Base-by-base conservation (phyloP, 2,113 vertebrate genomes). In the Percina caprodes region DNA sequence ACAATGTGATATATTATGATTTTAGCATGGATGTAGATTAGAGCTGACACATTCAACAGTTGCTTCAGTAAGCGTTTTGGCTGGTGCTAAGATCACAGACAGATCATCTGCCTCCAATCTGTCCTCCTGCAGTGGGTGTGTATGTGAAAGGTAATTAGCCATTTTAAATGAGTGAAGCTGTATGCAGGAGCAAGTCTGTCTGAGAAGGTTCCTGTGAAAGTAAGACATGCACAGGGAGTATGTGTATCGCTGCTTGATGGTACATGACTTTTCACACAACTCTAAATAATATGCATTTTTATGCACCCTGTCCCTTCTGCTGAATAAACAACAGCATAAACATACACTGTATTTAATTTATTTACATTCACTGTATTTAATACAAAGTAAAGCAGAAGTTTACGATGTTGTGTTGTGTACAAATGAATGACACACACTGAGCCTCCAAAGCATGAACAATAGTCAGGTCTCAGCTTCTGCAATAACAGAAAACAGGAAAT, bases 21-120 rank as follows among this genome's bases (percentile, higher is more conserved):
- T 52, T 82, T 70, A 60, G 74, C 75, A 77, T 26, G 39, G 62
- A 84, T 2, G 16, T 51, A 33, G 13, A 71, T 79, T 46, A 45
- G 48, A 78, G 66, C 60, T 62, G 74, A 85, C 80, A 80, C 35
- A 75, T 15, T 69, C 15, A 67, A 61, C 30, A 33, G 76, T 61
- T 67, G 51, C 66, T 54, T 68, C 88, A 83, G 84, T 56, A 3
- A 63, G 42, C 33, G 69, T 79, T 79, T 80, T 77, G 59, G 33
- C 86, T 91, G 84, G 84, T 89, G 73, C 35, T 48, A 48, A 81
- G 63, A 83, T 89, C 88, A 86, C 68, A 90, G 83, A 67, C 26
- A 3, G 23, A 81, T 91, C 86, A 86, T 93, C 91, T 94, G 89
- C 75, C 86, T 88, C 77, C 86, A 86, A 82, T 88, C 87, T 88